Base-by-base conservation (phyloP, 2,888 invertebrate genomes). In the Thera britannica region DNA sequence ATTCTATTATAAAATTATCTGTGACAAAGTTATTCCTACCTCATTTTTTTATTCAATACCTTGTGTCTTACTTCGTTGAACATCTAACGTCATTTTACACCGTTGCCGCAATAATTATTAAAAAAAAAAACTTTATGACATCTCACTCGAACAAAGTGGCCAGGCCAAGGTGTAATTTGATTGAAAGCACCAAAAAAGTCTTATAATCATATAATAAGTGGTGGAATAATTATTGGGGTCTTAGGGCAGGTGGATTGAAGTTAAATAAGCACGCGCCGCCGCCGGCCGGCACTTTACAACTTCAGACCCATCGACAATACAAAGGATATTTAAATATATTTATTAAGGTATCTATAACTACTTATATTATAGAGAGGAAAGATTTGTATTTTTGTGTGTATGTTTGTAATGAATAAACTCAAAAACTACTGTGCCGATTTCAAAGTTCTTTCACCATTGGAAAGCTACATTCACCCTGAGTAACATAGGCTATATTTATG, bases 121-220 rank as follows among this genome's bases (percentile, higher is more conserved):
- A 83, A 87, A 80, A 62, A 89, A 90, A 90, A 90, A 88, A 83
- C 75, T 90, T 90, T 92, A 92, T 90, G 93, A 93, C 93, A 93
- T 93, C 93, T 93, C 88, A 93, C 90, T 93, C 88, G 73, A 85
- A 85, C 88, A 83, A 90, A 91, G 88, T 90, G 87, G 85, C 84
- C 85, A 76, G 80, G 81, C 87, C 88, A 93, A 93, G 92, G 93
- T 93, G 93, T 93, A 93, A 93, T 93, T 93, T 92, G 93, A 93
- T 93, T 93, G 93, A 93, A 92, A 93, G 93, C 91, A 91, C 92
- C 91, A 93, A 93, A 93, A 93, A 93, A 92, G 87, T 91, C 87
- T 88, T 89, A 92, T 93, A 91, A 93, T 93, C 90, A 91, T 91
- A 90, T 92, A 90, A 93, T 92, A 91, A 92, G 92, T 90, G 90